Percentiles rank a stretch among this genome's conserved stretches.
These are phyloP conservation scores for Caenorhabditis brenneri DNA, from an alignment of 1,140 invertebrate genomes.

Conservation along the genomic window DNA sequence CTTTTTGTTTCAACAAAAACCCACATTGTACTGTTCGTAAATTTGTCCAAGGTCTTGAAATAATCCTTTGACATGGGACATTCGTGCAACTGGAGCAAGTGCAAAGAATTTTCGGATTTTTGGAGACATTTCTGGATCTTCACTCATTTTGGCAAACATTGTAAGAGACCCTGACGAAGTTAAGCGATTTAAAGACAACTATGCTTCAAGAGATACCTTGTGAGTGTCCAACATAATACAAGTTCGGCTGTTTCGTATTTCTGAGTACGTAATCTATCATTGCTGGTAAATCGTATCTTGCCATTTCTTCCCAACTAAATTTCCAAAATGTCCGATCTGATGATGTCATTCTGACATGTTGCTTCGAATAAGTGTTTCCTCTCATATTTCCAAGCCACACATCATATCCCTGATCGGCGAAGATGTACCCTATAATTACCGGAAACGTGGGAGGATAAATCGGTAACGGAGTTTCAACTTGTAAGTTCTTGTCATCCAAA, in stretches of 20 bases:
- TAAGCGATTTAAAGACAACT: slow-evolving; percentile 63
- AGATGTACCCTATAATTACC: slow-evolving; percentile 74
- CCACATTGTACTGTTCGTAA: slow-evolving; percentile 58
- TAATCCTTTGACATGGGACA: slow-evolving; percentile 58
- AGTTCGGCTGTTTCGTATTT: slow-evolving; percentile 75
- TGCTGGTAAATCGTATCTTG: slow-evolving; percentile 76
- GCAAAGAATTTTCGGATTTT: slow-evolving; percentile 61
- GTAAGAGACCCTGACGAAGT: slow-evolving; percentile 72
- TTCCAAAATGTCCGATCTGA: slow-evolving; percentile 70
- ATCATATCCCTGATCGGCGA: slow-evolving; percentile 79
- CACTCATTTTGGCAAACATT: slow-evolving; percentile 71
- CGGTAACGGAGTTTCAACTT: not conserved
- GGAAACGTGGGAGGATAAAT: not conserved
- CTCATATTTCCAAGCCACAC: slow-evolving; percentile 79
- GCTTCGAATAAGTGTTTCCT: slow-evolving; percentile 77
- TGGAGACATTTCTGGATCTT: slow-evolving; percentile 46
- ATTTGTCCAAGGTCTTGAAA: slow-evolving; percentile 59
- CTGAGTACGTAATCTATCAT: slow-evolving; percentile 77
- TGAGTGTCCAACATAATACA: slow-evolving; percentile 50
- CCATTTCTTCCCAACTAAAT: slow-evolving; percentile 77
- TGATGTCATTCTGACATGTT: slow-evolving; percentile 71
- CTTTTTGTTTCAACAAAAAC: not conserved
- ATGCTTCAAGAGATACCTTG: not conserved
- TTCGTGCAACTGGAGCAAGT: slow-evolving; percentile 58
- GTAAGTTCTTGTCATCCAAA: not conserved